These are phyloP conservation scores for Pogonomyrmex californicus DNA, from an alignment of 1,140 invertebrate genomes.

Conservation along the genomic window DNA sequence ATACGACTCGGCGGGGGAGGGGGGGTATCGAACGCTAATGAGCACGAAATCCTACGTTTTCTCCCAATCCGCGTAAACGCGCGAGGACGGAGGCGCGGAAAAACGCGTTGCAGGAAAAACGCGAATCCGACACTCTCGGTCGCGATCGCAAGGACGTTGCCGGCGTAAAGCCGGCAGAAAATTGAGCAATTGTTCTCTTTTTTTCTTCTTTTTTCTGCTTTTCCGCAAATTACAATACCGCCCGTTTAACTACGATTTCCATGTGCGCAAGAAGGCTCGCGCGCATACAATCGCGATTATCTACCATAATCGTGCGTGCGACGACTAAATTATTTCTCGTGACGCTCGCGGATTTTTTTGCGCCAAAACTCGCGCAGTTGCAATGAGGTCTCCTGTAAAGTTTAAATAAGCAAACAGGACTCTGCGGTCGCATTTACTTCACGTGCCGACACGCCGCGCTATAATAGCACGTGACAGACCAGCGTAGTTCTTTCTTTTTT, in stretches of 20 bases:
- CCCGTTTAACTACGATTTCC: slow-evolving; percentile 27
- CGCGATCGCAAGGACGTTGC: slow-evolving; percentile 57
- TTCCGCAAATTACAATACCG: slow-evolving; percentile 40
- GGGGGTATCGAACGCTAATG: slow-evolving; percentile 19
- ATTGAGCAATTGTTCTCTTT: slow-evolving; percentile 27
- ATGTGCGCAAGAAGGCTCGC: slow-evolving; percentile 17
- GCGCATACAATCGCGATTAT: not conserved
- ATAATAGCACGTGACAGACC: slow-evolving; percentile 60
- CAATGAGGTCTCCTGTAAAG: not conserved
- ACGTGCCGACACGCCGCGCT: slow-evolving; percentile 58
- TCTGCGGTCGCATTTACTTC: slow-evolving; percentile 48
- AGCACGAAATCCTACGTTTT: slow-evolving; percentile 42
- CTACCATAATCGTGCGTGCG: not conserved
- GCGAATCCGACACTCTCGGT: slow-evolving; percentile 23
- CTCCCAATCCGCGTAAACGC: slow-evolving; percentile 7
- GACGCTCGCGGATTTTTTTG: slow-evolving; percentile 15
- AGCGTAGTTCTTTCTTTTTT: not conserved
- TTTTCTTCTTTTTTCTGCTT: slow-evolving; percentile 30
- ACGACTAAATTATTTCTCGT: slow-evolving; percentile 41
- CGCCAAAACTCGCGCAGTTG: slow-evolving; percentile 25
- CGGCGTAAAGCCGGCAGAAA: slow-evolving; percentile 26
- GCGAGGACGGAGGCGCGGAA: slow-evolving; percentile 62
- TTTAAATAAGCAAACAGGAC: slow-evolving; percentile 52
- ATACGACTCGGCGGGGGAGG: not conserved
- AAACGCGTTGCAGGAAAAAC: slow-evolving; percentile 22